Evolutionary conservation across 2,888 invertebrate genomes (phyloP), one percentile per base, ranked within the genome.

Genomic region (Aleiodes leptofemur): DNA sequence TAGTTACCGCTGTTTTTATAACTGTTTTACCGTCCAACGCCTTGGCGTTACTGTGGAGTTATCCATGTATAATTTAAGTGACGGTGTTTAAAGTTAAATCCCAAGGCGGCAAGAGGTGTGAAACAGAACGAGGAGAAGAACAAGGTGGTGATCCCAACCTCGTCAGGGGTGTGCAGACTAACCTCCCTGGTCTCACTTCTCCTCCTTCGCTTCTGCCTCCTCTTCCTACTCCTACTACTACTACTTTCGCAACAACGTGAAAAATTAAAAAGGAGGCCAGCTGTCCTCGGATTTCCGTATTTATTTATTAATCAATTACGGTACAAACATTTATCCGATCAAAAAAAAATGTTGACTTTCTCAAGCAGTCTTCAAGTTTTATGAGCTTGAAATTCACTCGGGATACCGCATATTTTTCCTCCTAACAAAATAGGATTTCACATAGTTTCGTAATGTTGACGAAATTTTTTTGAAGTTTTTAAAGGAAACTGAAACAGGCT

Each of bases 1-100:
- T 86, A 87, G 87, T 88, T 88, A 88, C 88, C 85, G 86, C 85
- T 86, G 87, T 84, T 86, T 86, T 88, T 88, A 88, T 88, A 88
- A 88, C 88, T 87, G 87, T 88, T 88, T 88, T 88, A 88, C 86
- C 85, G 87, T 83, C 76, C 77, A 73, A 73, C 77, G 79, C 68
- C 68, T 72, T 76, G 72, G 72, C 69, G 73, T 55, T 72, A 34
- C 59, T 61, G 61, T 61, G 61, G 61, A 50, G 66, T 66, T 50
- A 51, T 48, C 56, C 73, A 72, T 76, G 69, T 74, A 72, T 77
- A 74, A 73, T 73, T 75, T 77, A 75, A 64, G 59, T 51, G 53
- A 50, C 70, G 76, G 72, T 76, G 72, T 76, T 76, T 79, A 79
- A 79, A 79, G 77, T 79, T 78, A 77, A 79, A 76, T 79, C 77